Percentiles rank a stretch among this genome's conserved stretches.
These are phyloP conservation scores for Ormyrus rosae DNA, from an alignment of 2,888 invertebrate species.

Conservation along the genomic window DNA sequence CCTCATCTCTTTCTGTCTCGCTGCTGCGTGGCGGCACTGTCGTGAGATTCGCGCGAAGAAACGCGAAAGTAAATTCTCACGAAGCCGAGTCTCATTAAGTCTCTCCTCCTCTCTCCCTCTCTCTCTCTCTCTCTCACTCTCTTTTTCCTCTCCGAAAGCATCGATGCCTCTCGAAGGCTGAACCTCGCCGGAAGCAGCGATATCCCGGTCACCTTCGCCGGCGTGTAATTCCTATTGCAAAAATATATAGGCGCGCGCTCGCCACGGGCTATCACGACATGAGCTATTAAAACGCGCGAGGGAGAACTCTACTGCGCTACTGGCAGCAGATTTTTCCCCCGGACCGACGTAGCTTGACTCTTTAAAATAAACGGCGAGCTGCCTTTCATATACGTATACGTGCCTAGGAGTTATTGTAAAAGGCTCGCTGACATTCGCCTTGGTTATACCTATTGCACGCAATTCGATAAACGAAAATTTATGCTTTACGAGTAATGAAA, in stretches of 20 bases:
- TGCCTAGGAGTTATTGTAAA: too few relatives aligned
- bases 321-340: constrained; percentile 23
- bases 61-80: constrained; percentile 58
- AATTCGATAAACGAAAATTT: too few relatives aligned
- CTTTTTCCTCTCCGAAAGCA: constrained; percentile 22
- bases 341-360: not conserved
- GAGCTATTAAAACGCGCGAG: constrained; percentile 49
- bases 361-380: constrained; percentile 34
- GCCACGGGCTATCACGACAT: constrained; percentile 52
- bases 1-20: not conserved
- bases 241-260: constrained; percentile 30
- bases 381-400: constrained; percentile 14
- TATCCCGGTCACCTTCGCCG: constrained; percentile 61
- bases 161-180: constrained; percentile 56
- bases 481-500: too few relatives aligned
- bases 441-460: too few relatives aligned
- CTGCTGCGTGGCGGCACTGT: not conserved
- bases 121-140: constrained; percentile 17
- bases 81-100: constrained; percentile 52
- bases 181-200: constrained; percentile 61
- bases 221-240: constrained; percentile 52
- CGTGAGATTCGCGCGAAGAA: constrained; percentile 51
- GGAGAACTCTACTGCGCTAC: too few relatives aligned
- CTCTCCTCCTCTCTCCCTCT: constrained; percentile 20
- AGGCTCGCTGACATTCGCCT: not conserved